phyloP scores from a whole-genome alignment of 2,888 invertebrate species.

The Hemistola chrysoprasaria region DNA sequence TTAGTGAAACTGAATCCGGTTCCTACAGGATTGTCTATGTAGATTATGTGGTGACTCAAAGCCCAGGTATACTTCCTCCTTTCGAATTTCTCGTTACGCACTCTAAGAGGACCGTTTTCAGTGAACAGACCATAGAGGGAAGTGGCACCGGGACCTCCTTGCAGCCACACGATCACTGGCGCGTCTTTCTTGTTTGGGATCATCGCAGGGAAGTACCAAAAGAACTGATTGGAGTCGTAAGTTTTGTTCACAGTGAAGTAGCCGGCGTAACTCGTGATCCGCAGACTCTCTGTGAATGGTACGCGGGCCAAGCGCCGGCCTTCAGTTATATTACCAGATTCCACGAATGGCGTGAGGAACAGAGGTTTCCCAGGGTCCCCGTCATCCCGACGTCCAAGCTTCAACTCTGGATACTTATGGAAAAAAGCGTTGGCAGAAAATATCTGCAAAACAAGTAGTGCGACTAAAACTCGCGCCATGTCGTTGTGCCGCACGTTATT shows the following conservation, averaged over 20 bases:
- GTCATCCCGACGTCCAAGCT: conserved; percentile 49
- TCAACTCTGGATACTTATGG: conserved; percentile 59
- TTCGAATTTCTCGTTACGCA: conserved; percentile 62
- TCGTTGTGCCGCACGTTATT: conserved; percentile 15
- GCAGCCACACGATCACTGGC: conserved; percentile 91
- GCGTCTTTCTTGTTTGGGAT: conserved; percentile 73
- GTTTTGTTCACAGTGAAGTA: conserved; percentile 91
- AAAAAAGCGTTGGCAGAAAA: conserved; percentile 49
- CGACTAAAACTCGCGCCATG: conserved; percentile 46
- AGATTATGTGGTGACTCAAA: conserved; percentile 89
- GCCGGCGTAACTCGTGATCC: conserved; percentile 88
- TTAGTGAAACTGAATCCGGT: conserved; percentile 96
- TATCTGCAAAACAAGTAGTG: conserved; percentile 42
- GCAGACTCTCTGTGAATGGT: conserved; percentile 80
- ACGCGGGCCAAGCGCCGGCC: conserved; percentile 82
- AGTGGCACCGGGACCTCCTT: conserved; percentile 92
- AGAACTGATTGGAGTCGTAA: conserved; percentile 92
- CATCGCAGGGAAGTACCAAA: conserved; percentile 95
- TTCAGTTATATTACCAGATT: conserved; percentile 86
- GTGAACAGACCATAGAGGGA: conserved; percentile 91
- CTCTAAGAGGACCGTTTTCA: conserved; percentile 89
- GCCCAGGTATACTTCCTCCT: conserved; percentile 91
- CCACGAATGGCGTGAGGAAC: conserved; percentile 88
- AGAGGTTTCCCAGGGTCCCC: conserved; percentile 83
- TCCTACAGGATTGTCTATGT: conserved; percentile 96